Base-by-base conservation (phyloP, 2,888 invertebrate species). In the Eupithecia inturbata region DNA sequence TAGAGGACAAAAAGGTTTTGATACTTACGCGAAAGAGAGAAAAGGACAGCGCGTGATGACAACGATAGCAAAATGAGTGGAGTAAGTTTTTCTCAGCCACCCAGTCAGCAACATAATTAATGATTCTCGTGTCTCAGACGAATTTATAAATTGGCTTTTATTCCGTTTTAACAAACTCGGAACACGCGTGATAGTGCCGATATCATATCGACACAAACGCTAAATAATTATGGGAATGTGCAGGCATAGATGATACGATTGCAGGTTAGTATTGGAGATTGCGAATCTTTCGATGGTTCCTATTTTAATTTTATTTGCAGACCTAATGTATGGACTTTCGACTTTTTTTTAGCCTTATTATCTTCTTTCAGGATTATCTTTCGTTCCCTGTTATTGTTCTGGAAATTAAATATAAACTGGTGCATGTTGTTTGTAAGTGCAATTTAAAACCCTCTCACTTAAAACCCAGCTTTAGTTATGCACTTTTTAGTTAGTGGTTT, bases 31-130 rank as follows among this genome's bases (percentile, higher is more conserved):
- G 84, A 78, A 84, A 77, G 93, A 87, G 88, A 79, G 88, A 93
- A 86, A 86, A 87, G 87, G 92, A 93, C 85, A 82, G 88, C 81
- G 82, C 78, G 86, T 85, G 94, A 94, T 94, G 87, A 91, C 84
- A 90, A 88, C 86, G 94, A 94, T 94, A 94, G 90, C 89, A 87
- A 88, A 94, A 94, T 94, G 94, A 94, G 94, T 92, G 92, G 91
- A 94, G 93, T 92, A 92, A 92, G 92, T 91, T 93, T 94, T 93
- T 94, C 94, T 92, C 91, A 94, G 93, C 94, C 94, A 94, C 94
- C 94, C 94, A 94, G 91, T 91, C 93, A 93, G 94, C 94, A 94
- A 94, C 94, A 94, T 94, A 94, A 94, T 94, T 94, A 94, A 94
- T 94, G 94, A 90, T 86, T 89, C 88, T 91, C 92, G 92, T 92